Base-by-base conservation (phyloP, 1,140 invertebrate species). In the Leptinotarsa lineolata region DNA sequence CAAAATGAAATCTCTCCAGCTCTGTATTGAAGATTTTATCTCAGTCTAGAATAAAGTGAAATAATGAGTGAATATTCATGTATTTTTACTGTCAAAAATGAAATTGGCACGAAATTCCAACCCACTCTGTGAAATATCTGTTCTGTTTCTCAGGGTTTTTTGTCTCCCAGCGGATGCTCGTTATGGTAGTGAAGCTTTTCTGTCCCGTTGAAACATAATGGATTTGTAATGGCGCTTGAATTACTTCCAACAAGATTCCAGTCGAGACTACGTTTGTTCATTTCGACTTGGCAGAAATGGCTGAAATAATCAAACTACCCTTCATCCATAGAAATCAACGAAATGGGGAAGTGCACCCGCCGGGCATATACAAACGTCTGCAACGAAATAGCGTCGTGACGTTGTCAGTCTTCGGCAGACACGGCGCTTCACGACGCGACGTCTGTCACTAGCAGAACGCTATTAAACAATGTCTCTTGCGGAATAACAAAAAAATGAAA, bases 391-490 rank as follows among this genome's bases (percentile, higher is more conserved):
- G 48, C 48, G 48, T 54, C 48, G 48, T 54, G 48, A 18, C 48
- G 48, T 18, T 54, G 48, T n/a, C 48, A 54, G 48, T 54, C 48
- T 54, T 54, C 48, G 16, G 48, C 48, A 54, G 48, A 54, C 15
- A 18, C 48, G 15, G 48, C 6, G 15, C 6, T 54, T 39, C 30
- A 4, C 30, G 30, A 39, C 1, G 48, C 48, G 48, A 54, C 48
- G 48, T 54, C 48, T 54, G 48, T 54, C 48, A 54, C 48, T 18
- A 13, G n/a, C 48, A 54, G 48, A 54, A 54, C 48, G 48, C 48
- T 54, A 54, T 54, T 54, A 54, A 54, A 54, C 48, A 54, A 54
- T 54, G 48, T 54, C 48, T 54, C 48, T 54, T 54, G 48, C 16
- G 48, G 48, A 39, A 39, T 39, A 18, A 54, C 48, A 18, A 54